Evolutionary conservation across 2,113 vertebrate genomes (phyloP).

Genomic region (Phrynosoma platyrhinos): DNA sequence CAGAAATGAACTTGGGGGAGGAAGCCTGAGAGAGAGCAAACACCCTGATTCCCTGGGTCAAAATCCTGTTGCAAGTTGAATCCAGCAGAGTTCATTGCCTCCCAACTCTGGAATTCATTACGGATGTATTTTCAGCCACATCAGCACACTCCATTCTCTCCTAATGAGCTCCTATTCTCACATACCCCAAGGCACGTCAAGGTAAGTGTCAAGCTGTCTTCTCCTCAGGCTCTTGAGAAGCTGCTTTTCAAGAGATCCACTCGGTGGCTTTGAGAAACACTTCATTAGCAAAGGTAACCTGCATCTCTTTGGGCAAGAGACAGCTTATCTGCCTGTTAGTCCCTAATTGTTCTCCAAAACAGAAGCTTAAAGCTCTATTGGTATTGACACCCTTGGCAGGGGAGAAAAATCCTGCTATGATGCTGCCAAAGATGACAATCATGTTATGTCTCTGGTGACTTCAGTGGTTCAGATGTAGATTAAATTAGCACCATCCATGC

Average conservation of each 20-base stretch:
- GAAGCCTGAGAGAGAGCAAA: neutral
- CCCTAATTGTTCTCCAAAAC: neutral
- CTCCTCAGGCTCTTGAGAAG: neutral
- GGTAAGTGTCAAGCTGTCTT: slow-evolving; percentile 1
- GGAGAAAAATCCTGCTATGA: neutral
- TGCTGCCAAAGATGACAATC: neutral
- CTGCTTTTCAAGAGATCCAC: neutral
- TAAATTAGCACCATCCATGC: neutral
- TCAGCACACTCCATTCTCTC: neutral
- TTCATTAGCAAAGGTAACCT: neutral
- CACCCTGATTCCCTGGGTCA: neutral
- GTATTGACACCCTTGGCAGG: neutral
- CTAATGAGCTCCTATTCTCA: slow-evolving; percentile 30
- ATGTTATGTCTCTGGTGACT: too few relatives aligned
- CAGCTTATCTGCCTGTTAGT: neutral
- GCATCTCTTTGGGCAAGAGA: neutral
- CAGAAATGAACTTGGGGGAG: neutral
- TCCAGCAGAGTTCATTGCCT: neutral
- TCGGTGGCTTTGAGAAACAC: neutral
- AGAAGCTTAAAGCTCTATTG: neutral
- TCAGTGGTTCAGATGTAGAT: neutral
- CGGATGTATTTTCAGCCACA: slow-evolving; percentile 1
- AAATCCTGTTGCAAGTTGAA: neutral
- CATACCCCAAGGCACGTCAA: slow-evolving; percentile 3
- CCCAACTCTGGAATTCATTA: neutral